Evolutionary conservation across 2,797 vertebrate species (phyloP).

Genomic region (Megalops cyprinoides): DNA sequence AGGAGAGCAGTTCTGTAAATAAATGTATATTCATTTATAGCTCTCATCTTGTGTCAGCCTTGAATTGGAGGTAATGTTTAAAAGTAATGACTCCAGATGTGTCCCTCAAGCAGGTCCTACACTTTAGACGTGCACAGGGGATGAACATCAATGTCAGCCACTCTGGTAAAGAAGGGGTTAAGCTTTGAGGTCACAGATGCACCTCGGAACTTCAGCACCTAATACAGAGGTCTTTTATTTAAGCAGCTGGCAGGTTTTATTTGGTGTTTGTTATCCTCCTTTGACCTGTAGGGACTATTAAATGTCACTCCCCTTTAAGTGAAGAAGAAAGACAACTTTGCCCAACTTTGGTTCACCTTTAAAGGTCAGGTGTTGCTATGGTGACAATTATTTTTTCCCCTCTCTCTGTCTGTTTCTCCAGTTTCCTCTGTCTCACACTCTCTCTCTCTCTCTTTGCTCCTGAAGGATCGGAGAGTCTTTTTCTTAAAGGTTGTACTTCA

Average conservation of each 20-base stretch:
- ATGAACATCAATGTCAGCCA: background rate
- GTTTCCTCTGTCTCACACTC: constrained; percentile 14
- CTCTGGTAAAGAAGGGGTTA: constrained; percentile 13
- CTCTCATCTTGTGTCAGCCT: too few relatives aligned
- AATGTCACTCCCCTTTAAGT: constrained; percentile 77
- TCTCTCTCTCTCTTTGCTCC: constrained; percentile 11
- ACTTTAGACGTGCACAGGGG: background rate
- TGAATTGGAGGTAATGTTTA: too few relatives aligned
- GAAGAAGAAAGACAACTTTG: constrained; percentile 77
- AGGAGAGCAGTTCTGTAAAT: constrained; percentile 7
- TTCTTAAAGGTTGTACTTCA: constrained; percentile 58
- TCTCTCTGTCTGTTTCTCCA: constrained; percentile 28
- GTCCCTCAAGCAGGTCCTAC: background rate
- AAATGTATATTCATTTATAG: background rate
- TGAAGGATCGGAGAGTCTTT: constrained; percentile 48
- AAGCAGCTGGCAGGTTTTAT: constrained; percentile 67
- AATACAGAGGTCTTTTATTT: constrained; percentile 61
- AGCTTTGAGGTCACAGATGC: constrained; percentile 40
- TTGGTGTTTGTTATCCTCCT: constrained; percentile 76
- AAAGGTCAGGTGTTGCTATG: constrained; percentile 73
- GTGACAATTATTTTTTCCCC: constrained; percentile 47
- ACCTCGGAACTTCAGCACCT: constrained; percentile 36
- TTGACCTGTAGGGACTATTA: constrained; percentile 77
- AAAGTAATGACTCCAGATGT: background rate
- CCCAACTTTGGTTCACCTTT: constrained; percentile 70